phyloP scores from a whole-genome alignment of 2,888 invertebrate genomes.

The Drosophila paucipuncta region DNA sequence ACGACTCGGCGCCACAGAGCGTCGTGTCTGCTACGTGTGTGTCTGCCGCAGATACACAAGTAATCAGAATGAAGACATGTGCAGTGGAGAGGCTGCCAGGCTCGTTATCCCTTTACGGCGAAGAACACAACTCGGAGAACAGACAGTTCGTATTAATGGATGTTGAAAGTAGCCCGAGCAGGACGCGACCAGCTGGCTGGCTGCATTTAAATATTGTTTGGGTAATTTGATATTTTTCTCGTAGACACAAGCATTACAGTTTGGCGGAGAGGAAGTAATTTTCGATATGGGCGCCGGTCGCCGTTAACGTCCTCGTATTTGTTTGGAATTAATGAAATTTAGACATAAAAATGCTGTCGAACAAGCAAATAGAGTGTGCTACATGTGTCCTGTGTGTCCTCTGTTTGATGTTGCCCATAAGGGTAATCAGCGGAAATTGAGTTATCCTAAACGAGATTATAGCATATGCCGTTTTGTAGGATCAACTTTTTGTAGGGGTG shows the following conservation, averaged over 20 bases:
- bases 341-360: constrained; percentile 66
- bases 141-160: constrained; percentile 66
- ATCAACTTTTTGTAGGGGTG: constrained; percentile 20
- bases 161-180: constrained; percentile 14
- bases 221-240: constrained; percentile 71
- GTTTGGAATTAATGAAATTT: constrained; percentile 79
- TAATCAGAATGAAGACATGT: constrained; percentile 76
- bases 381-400: constrained; percentile 34
- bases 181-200: constrained; percentile 55
- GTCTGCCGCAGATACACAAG: constrained; percentile 32
- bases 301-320: constrained; percentile 45
- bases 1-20: constrained; percentile 21
- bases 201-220: constrained; percentile 66
- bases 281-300: constrained; percentile 67
- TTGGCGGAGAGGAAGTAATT: constrained; percentile 68
- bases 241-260: constrained; percentile 37
- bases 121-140: constrained; percentile 20
- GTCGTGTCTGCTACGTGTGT: constrained; percentile 42
- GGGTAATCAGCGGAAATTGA: constrained; percentile 76
- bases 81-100: constrained; percentile 48
- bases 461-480: constrained; percentile 49
- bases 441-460: constrained; percentile 69
- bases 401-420: constrained; percentile 61
- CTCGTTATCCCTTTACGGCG: constrained; percentile 73
- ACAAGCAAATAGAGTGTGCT: constrained; percentile 47